These are phyloP conservation scores for Heliothis peltigera DNA, from an alignment of 2,888 invertebrate genomes.

Conservation along the genomic window DNA sequence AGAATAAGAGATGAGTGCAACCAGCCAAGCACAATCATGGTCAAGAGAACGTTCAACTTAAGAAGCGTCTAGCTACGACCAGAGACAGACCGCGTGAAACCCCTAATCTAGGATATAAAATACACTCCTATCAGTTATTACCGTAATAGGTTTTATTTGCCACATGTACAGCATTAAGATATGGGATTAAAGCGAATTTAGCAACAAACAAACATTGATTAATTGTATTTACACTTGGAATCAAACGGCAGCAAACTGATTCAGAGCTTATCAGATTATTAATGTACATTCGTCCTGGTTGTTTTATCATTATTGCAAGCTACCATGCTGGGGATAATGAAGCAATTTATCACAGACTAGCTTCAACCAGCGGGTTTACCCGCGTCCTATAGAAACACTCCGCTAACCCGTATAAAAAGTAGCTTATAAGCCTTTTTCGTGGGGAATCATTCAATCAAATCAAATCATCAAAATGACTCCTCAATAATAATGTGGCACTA, in stretches of 20 bases:
- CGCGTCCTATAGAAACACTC: too few species aligned
- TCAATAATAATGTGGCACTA: too few species aligned
- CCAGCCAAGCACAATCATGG: too few species aligned
- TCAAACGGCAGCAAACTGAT: constrained; percentile 4
- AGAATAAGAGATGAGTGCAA: too few species aligned
- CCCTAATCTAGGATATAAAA: not conserved
- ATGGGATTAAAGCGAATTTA: constrained; percentile 26
- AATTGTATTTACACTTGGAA: constrained; percentile 25
- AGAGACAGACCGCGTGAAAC: too few species aligned
- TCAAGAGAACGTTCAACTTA: too few species aligned
- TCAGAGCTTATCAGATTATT: not conserved
- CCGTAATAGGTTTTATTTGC: constrained; percentile 25
- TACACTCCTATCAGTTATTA: not conserved
- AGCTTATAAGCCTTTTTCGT: too few species aligned
- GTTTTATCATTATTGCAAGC: constrained; percentile 4
- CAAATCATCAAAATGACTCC: too few species aligned
- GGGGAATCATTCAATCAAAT: too few species aligned
- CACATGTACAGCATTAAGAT: constrained; percentile 32
- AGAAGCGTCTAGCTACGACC: too few species aligned
- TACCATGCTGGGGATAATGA: not conserved
- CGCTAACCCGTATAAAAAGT: too few species aligned
- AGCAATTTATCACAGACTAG: not conserved
- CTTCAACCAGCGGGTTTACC: too few species aligned
- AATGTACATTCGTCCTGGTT: constrained; percentile 5
- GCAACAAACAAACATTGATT: constrained; percentile 21